Base-by-base conservation (phyloP, 2,797 vertebrate genomes). In the Acanthiza pusilla region DNA sequence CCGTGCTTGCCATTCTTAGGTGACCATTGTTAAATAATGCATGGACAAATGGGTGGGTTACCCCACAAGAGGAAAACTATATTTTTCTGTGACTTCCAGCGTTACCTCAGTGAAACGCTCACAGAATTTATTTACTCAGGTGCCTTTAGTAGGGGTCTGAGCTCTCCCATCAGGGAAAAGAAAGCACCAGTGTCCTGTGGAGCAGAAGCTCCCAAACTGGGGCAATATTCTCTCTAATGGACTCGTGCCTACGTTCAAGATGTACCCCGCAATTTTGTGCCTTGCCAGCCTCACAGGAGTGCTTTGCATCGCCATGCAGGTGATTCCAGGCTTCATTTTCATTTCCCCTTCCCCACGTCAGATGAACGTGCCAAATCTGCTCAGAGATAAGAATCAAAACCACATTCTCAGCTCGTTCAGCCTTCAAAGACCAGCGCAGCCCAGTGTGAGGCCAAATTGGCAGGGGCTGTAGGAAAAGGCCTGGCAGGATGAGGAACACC, bases 1-100 rank as follows among this genome's bases (percentile, higher is more conserved):
- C 58, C 81, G 97, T 96, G 87, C 96, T 94, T 96, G 84, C 87
- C 94, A 75, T 85, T 97, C 97, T 97, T 97, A 95, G 91, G 94
- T 97, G 96, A 97, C 96, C 94, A 70, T 48, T 96, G 89, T 77
- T 97, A 96, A 98, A 97, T 97, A 97, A 98, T 96, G 65, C 89
- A 97, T 70, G 76, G 88, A 38, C 57, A 90, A 93, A 94, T 85
- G 94, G 29, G 48, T 79, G 78, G 74, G 60, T 62, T 90, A 78
- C 58, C 73, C 57, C 90, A 78, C 29, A 80, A 91, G 34, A 18
- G 36, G 65, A 26, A 75, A 92, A 95, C 88, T 65, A 76, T 45
- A 65, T 92, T 86, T 87, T 75, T 21, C 50, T 89, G 23, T 92
- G 74, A 89, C 92, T 97, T 95, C 89, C 85, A 96, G 71, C 38